Base-by-base conservation (phyloP, 2,888 invertebrate genomes). In the Mythimna ferrago region DNA sequence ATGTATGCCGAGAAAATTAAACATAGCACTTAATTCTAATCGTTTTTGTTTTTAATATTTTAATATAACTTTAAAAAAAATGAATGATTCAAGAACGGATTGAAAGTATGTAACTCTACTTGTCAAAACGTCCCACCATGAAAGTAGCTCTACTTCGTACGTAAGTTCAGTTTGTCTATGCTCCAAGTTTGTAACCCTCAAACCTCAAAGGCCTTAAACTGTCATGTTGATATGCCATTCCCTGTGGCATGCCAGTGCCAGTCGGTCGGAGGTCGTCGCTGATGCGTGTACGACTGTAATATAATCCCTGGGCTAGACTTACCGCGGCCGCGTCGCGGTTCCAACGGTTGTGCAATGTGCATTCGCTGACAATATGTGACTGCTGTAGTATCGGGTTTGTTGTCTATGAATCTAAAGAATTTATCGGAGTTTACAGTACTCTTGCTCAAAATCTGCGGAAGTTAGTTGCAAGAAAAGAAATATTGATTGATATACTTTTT, bases 201-300 rank as follows among this genome's bases (percentile, higher is more conserved):
- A 76, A 66, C 19, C 41, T 80, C 58, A 66, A 72, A 57, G 74
- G 35, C 56, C 67, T 73, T 26, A 35, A 82, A 62, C 71, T 77
- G 77, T 77, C 77, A 81, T 16, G 14, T 32, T 62, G 71, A 73
- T 76, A 73, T 75, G 69, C 65, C 79, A 79, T 80, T 83, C 81
- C 73, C 76, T 71, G 69, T 73, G 68, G 75, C 76, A 78, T 78
- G 76, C 71, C 68, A 75, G 71, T 81, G 77, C 81, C 73, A 82
- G 73, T 78, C 81, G 82, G 87, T 82, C 87, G 87, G 92, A 94
- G 94, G 94, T 89, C 93, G 89, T 87, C 89, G 86, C 71, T 89
- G 91, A 89, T 89, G 92, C 94, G 93, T 93, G 92, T 86, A 88
- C 75, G 94, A 84, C 92, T 93, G 91, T 85, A 92, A 95, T 87